phyloP scores from a whole-genome alignment of 2,888 invertebrate species.

The Aelia acuminata region DNA sequence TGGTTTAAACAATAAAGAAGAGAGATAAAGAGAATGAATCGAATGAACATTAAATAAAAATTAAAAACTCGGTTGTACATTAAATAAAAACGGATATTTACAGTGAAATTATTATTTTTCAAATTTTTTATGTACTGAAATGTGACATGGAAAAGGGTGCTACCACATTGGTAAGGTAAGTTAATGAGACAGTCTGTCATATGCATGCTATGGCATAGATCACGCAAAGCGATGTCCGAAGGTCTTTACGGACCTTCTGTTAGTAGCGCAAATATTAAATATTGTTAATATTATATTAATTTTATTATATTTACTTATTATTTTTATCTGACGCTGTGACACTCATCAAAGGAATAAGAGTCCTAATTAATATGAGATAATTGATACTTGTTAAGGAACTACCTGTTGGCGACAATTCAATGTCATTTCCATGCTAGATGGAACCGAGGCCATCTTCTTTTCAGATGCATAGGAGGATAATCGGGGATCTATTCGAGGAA shows the following conservation, averaged over 20 bases:
- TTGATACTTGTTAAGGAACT: neutral
- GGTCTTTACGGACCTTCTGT: neutral
- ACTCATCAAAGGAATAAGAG: too few relatives aligned
- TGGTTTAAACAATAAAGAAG: too few relatives aligned
- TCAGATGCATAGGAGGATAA: neutral
- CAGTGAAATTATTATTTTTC: neutral
- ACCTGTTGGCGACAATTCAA: neutral
- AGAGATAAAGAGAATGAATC: too few relatives aligned
- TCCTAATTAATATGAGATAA: neutral
- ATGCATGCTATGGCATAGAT: neutral
- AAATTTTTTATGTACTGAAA: neutral
- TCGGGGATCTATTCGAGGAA: neutral
- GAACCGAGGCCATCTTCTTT: neutral
- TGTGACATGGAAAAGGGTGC: neutral
- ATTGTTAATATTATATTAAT: neutral
- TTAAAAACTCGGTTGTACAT: too few relatives aligned
- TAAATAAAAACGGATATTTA: too few relatives aligned
- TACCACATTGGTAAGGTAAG: neutral
- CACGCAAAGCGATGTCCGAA: neutral
- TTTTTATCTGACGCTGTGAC: neutral
- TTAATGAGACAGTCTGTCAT: neutral
- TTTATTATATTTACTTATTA: neutral
- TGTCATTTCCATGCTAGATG: neutral
- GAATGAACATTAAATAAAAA: too few relatives aligned
- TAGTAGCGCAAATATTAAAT: neutral